Evolutionary conservation across 2,797 vertebrate genomes (phyloP).

Genomic region (Anolis apletophallus): DNA sequence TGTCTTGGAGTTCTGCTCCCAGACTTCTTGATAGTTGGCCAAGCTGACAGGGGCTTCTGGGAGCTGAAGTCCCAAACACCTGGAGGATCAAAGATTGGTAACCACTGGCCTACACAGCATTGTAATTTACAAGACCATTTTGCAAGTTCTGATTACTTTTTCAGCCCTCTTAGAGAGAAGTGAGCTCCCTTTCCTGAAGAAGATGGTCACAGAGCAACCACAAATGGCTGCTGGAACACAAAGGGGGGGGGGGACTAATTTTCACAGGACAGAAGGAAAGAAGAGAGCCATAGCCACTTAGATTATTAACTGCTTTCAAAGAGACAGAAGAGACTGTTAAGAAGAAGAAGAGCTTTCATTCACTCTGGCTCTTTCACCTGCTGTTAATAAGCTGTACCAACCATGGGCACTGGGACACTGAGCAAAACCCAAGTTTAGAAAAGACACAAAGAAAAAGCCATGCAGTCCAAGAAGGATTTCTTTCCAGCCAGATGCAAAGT

Average conservation of each 20-base stretch:
- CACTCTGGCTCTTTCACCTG: not conserved
- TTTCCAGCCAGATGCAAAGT: not conserved
- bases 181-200: not conserved
- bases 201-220: not conserved
- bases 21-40: too few relatives aligned
- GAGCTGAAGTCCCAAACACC: too few relatives aligned
- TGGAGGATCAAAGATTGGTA: too few relatives aligned
- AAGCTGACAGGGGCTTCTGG: too few relatives aligned
- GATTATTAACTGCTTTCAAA: not conserved
- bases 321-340: not conserved
- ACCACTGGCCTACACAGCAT: not conserved
- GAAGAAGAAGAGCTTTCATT: not conserved
- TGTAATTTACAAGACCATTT: not conserved
- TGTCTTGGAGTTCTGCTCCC: too few relatives aligned
- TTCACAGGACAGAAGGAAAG: not conserved
- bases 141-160: not conserved
- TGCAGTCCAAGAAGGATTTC: not conserved
- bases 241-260: too few relatives aligned
- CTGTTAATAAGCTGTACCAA: not conserved
- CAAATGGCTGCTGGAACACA: not conserved
- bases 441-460: not conserved
- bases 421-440: not conserved
- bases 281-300: not conserved
- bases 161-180: not conserved
- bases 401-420: not conserved